Conservation (phyloP, 2,888 invertebrate species). For the Drosophila anomalata region DNA sequence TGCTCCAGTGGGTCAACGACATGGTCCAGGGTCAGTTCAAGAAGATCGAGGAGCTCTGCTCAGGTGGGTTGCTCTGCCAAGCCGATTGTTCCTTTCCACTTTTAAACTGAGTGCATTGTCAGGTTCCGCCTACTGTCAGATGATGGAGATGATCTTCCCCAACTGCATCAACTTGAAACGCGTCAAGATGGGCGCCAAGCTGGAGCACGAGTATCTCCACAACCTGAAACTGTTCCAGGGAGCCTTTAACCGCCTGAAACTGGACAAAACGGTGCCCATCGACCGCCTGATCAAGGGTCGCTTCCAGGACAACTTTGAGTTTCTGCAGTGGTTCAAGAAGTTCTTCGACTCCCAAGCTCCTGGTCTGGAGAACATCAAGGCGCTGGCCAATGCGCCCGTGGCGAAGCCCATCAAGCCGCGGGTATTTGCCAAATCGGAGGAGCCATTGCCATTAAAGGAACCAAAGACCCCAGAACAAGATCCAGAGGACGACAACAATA, state of each 20-base stretch:
- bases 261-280: constrained; percentile 90
- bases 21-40: constrained; percentile 94
- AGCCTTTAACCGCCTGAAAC: constrained; percentile 96
- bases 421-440: constrained; percentile 29
- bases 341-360: constrained; percentile 99
- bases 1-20: constrained; percentile 99
- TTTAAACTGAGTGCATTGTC: not conserved
- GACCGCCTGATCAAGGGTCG: constrained; percentile 94
- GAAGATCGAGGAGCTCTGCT: constrained; percentile 99
- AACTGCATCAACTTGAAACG: constrained; percentile 93
- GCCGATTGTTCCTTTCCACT: not conserved
- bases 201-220: constrained; percentile 99
- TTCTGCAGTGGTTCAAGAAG: constrained; percentile 99
- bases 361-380: constrained; percentile 87
- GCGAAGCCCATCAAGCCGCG: constrained; percentile 57
- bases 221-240: constrained; percentile 99
- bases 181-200: constrained; percentile 97
- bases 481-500: not conserved
- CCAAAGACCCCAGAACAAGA: not conserved
- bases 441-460: constrained; percentile 10
- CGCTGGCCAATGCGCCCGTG: constrained; percentile 46
- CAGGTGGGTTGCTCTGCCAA: constrained; percentile 83
- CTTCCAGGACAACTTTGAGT: constrained; percentile 99
- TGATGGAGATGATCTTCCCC: constrained; percentile 99
- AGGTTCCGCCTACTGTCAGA: constrained; percentile 99